Percentiles rank a stretch among this genome's conserved stretches.
Conservation (phyloP, 2,113 vertebrate species). For the Colossoma macropomum region DNA sequence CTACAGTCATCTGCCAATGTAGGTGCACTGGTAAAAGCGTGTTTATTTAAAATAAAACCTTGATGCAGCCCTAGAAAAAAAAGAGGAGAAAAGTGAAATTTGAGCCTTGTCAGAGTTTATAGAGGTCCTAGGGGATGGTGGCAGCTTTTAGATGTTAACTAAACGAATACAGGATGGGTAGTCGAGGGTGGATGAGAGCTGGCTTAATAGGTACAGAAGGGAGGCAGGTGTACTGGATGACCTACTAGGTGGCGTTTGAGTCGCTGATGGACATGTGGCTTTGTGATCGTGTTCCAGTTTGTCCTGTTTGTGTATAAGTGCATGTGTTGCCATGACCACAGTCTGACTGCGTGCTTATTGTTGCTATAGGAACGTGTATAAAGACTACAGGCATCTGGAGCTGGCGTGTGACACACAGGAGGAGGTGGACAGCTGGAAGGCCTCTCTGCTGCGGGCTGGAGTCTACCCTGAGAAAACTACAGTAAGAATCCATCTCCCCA, state of each 20-base stretch:
- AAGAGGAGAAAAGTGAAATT: too few species aligned
- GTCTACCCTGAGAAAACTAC: slow-evolving; percentile 89
- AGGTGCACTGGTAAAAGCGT: too few species aligned
- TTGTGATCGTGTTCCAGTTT: not conserved
- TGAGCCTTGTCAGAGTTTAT: too few species aligned
- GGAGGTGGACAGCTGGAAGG: slow-evolving; percentile 94
- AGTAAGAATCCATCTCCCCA: slow-evolving; percentile 77
- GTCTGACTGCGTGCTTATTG: slow-evolving; percentile 38
- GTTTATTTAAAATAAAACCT: too few species aligned
- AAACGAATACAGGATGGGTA: too few species aligned
- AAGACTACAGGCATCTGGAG: slow-evolving; percentile 93
- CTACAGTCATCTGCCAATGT: too few species aligned
- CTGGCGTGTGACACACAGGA: slow-evolving; percentile 89
- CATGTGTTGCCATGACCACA: slow-evolving; percentile 31
- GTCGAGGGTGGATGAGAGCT: not conserved
- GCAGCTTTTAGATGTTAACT: too few species aligned
- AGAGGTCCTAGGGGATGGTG: too few species aligned
- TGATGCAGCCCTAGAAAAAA: too few species aligned
- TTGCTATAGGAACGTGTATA: slow-evolving; percentile 90
- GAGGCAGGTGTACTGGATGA: not conserved
- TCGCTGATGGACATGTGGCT: not conserved
- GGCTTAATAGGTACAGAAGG: not conserved
- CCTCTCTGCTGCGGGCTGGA: slow-evolving; percentile 90
- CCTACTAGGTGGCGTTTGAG: not conserved
- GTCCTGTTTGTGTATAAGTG: slow-evolving; percentile 32